Base-by-base conservation (phyloP, 23 tunicate genomes). In the Clavelina lepadiformis region DNA sequence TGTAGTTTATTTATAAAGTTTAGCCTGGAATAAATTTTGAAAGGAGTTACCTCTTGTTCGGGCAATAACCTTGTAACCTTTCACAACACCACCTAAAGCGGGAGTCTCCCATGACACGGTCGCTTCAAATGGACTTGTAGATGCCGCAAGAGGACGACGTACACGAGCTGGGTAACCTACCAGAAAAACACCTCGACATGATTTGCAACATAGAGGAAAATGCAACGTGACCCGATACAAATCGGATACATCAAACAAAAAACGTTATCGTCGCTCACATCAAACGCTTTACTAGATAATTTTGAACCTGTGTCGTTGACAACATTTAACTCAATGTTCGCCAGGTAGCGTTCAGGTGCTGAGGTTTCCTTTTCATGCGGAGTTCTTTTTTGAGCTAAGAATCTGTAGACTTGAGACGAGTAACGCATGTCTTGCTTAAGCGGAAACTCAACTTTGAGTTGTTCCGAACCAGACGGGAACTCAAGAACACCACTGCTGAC, bases 261-360 rank as follows among this genome's bases (percentile, higher is more conserved):
- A n/a, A n/a, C n/a, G n/a, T n/a, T n/a, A n/a, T n/a, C n/a, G n/a
- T n/a, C n/a, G n/a, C n/a, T n/a, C n/a, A n/a, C n/a, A n/a, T n/a
- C n/a, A n/a, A n/a, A n/a, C n/a, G n/a, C n/a, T n/a, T n/a, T n/a
- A n/a, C n/a, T n/a, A n/a, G n/a, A n/a, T n/a, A n/a, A n/a, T n/a
- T n/a, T n/a, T n/a, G n/a, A n/a, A 79, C 91, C 97, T 22, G 82
- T 76, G 59, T 94, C 91, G 71, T 94, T 94, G 68, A 94, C 61
- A 30, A 94, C 85, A 53, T 88, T 78, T 0, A 94, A 58, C 54
- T 81, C 89, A 3, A 82, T 56, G 25, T 80, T 74, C 20, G 91
- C 99, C 24, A 94, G 74, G 3, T 79, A 80, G 63, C 73, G 81
- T 59, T 82, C 95, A 3, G 68, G 63, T 34, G 30, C 80, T 1